Percentiles rank a stretch among this genome's conserved stretches.
Evolutionary conservation across 2,797 vertebrate genomes (phyloP).

Genomic region (Poeciliopsis gracilis): DNA sequence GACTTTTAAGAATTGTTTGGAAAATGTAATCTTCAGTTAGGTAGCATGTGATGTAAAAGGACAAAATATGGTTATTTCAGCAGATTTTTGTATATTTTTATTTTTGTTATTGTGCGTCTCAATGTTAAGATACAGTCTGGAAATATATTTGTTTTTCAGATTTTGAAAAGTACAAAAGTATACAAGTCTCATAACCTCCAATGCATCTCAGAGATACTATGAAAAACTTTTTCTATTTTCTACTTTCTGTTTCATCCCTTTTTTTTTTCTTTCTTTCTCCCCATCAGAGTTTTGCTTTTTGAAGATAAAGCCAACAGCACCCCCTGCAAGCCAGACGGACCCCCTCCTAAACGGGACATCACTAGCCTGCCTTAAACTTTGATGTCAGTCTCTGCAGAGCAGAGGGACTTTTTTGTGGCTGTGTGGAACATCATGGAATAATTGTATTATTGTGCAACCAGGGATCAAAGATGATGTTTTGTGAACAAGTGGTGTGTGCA

Average conservation of each 20-base stretch:
- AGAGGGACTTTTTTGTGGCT: conserved; percentile 45
- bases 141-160: background rate
- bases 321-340: conserved; percentile 84
- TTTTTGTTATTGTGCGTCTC: background rate
- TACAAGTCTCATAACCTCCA: no score
- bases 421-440: conserved; percentile 58
- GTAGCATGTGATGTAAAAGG: background rate
- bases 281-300: conserved; percentile 91
- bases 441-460: conserved; percentile 62
- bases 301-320: conserved; percentile 93
- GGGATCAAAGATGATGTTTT: conserved; percentile 57
- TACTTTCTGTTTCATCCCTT: background rate
- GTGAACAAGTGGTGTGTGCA: conserved; percentile 60
- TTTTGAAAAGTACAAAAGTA: background rate
- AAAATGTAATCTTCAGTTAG: background rate
- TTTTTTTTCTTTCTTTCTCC: conserved; percentile 5
- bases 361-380: conserved; percentile 88
- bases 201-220: background rate
- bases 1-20: background rate
- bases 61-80: background rate
- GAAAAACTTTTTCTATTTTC: background rate
- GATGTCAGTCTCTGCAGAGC: conserved; percentile 26
- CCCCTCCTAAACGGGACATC: conserved; percentile 95
- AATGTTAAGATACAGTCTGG: background rate
- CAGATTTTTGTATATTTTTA: background rate